Conservation (phyloP, 2,113 vertebrate species). For the Myocastor coypus region DNA sequence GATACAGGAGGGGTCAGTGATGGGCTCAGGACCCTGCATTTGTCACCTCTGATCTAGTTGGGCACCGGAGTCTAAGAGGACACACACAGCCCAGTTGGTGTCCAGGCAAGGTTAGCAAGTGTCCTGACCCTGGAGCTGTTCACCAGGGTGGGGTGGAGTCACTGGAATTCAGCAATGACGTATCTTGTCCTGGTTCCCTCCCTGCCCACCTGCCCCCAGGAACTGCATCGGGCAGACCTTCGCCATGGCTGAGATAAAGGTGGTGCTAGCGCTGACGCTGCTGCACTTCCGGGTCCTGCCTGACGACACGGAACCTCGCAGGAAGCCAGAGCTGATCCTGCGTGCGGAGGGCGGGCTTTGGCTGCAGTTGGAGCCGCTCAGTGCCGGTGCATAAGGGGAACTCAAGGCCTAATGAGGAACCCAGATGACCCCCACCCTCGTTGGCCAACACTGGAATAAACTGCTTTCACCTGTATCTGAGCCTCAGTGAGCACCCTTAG, state of each 20-base stretch:
- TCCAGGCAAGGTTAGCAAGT: not conserved
- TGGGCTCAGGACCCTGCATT: not conserved
- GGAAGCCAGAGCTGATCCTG: not conserved
- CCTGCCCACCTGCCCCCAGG: constrained; percentile 23
- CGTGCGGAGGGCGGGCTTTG: not conserved
- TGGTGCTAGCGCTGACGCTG: constrained; percentile 14
- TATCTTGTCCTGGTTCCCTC: constrained; percentile 55
- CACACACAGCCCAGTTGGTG: fast-evolving
- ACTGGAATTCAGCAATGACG: constrained; percentile 75
- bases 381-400: fast-evolving
- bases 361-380: not conserved
- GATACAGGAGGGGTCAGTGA: fast-evolving
- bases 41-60: constrained; percentile 86
- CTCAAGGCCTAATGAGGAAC: not conserved
- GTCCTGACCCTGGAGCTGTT: not conserved
- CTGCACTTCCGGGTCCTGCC: not conserved
- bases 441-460: not conserved
- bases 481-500: not conserved
- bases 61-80: constrained; percentile 81
- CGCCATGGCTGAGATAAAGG: constrained; percentile 34
- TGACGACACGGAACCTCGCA: fast-evolving
- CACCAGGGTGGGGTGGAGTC: too few relatives aligned
- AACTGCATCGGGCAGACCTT: constrained; percentile 54
- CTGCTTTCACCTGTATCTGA: not conserved
- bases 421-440: not conserved